Percentiles rank a stretch among this genome's conserved stretches.
phyloP scores from a whole-genome alignment of 2,113 vertebrate genomes.

The Nibea albiflora region DNA sequence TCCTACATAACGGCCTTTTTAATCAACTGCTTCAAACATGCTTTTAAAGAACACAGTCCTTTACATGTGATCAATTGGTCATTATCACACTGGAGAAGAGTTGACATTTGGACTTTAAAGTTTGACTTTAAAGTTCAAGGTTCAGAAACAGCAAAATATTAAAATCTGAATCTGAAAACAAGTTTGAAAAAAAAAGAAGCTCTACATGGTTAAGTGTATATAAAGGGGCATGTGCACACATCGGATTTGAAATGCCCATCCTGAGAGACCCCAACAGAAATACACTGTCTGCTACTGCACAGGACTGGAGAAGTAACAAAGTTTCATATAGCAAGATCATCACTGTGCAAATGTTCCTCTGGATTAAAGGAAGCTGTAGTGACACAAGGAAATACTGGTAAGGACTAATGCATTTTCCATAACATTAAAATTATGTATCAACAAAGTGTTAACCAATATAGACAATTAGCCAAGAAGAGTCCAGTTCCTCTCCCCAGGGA shows the following conservation, averaged over 20 bases:
- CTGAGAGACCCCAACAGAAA: slow-evolving; percentile 39
- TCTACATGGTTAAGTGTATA: slow-evolving; percentile 49
- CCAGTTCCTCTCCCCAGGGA: slow-evolving; percentile 26
- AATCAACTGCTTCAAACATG: not conserved
- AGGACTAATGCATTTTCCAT: slow-evolving; percentile 62
- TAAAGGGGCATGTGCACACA: slow-evolving; percentile 54
- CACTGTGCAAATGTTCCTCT: slow-evolving; percentile 29
- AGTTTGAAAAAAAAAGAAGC: slow-evolving; percentile 34
- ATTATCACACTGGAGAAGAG: not conserved
- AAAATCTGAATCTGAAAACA: slow-evolving; percentile 39
- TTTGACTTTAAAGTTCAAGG: not conserved
- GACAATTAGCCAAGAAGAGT: slow-evolving; percentile 47
- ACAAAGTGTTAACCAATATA: slow-evolving; percentile 73
- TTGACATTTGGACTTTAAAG: slow-evolving; percentile 21
- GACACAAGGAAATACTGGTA: slow-evolving; percentile 31
- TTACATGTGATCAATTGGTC: not conserved
- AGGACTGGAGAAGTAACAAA: slow-evolving; percentile 44
- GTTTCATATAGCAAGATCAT: slow-evolving; percentile 25
- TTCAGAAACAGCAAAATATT: slow-evolving; percentile 34
- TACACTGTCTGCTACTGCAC: slow-evolving; percentile 29
- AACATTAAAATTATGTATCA: slow-evolving; percentile 75
- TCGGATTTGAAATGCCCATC: slow-evolving; percentile 48
- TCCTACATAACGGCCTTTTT: too few relatives aligned
- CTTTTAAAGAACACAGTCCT: not conserved
- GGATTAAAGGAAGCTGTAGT: slow-evolving; percentile 36